Base-by-base conservation (phyloP, 2,888 invertebrate genomes). In the Habroteleia sp. region DNA sequence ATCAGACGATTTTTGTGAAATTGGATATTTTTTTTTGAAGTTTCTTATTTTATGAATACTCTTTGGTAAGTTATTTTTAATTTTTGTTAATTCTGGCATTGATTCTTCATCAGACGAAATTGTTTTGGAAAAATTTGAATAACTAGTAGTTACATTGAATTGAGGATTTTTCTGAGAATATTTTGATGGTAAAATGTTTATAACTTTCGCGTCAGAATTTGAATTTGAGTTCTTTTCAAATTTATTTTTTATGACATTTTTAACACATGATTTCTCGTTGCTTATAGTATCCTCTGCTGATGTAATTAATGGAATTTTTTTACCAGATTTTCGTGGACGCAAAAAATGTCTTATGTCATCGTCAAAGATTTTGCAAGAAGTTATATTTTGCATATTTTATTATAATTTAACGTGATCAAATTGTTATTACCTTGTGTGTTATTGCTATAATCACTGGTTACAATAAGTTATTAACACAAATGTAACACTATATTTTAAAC, bases 41-140 rank as follows among this genome's bases (percentile, higher is more conserved):
- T 54, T 54, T 20, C 66, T 33, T 66, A 74, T 74, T n/a, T 62
- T 41, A 2, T 60, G 41, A 3, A 60, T 46, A 5, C 46, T 54
- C 1, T 17, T 66, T 1, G 20, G 1, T 0, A 63, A 20, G 17
- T 11, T 3, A 4, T 60, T 41, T n/a, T 25, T 54, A 7, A 66
- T 52, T 41, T 66, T 66, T 1, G 54, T 62, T 23, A 74, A 46
- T 46, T 74, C 62, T 1, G 73, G 60, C 11, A 68, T 56, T 1
- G 63, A 74, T 4, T 68, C 74, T 1, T 74, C 66, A 4, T 74
- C 68, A 0, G 68, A 68, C 2, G 68, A 63, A 6, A 74, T 10
- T 0, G 56, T 68, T 25, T 29, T 54, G 0, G 62, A 35, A n/a
- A 56, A 35, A 29, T 54, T 62, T 2, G 54, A 48, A 7, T 13